Base-by-base conservation (phyloP, 2,797 vertebrate species). In the Ceryle rudis region DNA sequence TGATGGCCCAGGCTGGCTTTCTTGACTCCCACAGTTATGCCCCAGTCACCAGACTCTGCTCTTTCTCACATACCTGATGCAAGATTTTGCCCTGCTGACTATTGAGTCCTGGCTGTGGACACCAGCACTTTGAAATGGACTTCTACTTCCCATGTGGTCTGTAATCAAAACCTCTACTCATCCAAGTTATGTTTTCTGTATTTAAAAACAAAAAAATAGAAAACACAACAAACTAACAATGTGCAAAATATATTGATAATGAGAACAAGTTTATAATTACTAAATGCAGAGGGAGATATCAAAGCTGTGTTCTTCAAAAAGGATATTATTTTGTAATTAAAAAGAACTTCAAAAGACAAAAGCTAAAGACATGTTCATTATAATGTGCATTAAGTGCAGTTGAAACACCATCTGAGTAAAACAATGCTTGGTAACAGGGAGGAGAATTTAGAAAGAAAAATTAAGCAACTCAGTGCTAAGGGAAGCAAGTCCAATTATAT, bases 301-400 rank as follows among this genome's bases (percentile, higher is more conserved):
- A 98, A 97, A 98, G 97, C 89, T 20, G 47, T 81, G 57, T 77
- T 95, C 92, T 97, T 97, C 97, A 97, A 97, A 95, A 96, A 95
- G 96, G 96, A 65, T 97, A 92, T 97, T 97, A 98, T 97, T 97
- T 97, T 95, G 95, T 97, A 98, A 98, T 98, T 98, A 97, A 97
- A 96, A 97, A 94, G 94, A 98, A 95, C 95, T 95, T 98, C 89
- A 97, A 96, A 95, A 96, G 95, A 93, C 97, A 96, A 96, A 97
- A 97, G 90, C 86, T 35, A 26, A 97, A 94, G 95, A 97, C 92
- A 83, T 13, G 82, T 96, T 98, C 97, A 98, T 97, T 97, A 96
- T 90, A 95, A 93, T 72, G 78, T 95, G 71, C 90, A 65, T 96
- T 94, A 86, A 95, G 95, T 46, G 19, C 70, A 90, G 95, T 39